Base-by-base conservation (phyloP, 2,888 invertebrate species). In the Crepidodera aurea region DNA sequence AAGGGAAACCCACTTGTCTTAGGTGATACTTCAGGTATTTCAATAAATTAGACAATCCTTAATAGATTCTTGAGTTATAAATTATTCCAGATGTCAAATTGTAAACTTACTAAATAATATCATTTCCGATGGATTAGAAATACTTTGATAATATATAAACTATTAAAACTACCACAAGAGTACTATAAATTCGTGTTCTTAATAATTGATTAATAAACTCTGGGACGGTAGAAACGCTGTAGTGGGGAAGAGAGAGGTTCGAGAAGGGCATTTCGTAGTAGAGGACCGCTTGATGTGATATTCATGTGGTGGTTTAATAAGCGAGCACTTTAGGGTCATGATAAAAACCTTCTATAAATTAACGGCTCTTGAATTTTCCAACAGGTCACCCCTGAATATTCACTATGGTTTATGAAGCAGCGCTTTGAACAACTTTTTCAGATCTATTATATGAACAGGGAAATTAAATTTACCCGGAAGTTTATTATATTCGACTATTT, bases 301-400 rank as follows among this genome's bases (percentile, higher is more conserved):
- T 65, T 65, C 65, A 65, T 65, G 59, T 51, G 59, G 61, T 51
- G 59, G 65, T 60, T 60, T 65, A 59, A 65, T 64, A 59, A 58
- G 62, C 65, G 56, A 54, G 60, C 65, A 65, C 65, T 65, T 61
- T 55, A 62, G 62, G 65, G 65, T 61, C 57, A 51, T 59, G 56
- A 64, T 59, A 66, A 64, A 62, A 64, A 64, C 64, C 62, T 59
- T 59, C 62, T 60, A 66, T 66, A 59, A 66, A 66, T 66, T 66
- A 64, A 55, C 60, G 58, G 60, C 60, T 55, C 63, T 62, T 62
- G 62, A 66, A 62, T 66, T 60, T 60, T 58, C 64, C 58, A 53
- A 60, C 64, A 56, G 57, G 57, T 57, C 57, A 57, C 57, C 57
- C 48, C 39, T 57, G 57, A 48, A 57, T 57, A 50, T 57, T 57